Evolutionary conservation across 1,140 invertebrate genomes (phyloP).

Genomic region (Sipha flava): DNA sequence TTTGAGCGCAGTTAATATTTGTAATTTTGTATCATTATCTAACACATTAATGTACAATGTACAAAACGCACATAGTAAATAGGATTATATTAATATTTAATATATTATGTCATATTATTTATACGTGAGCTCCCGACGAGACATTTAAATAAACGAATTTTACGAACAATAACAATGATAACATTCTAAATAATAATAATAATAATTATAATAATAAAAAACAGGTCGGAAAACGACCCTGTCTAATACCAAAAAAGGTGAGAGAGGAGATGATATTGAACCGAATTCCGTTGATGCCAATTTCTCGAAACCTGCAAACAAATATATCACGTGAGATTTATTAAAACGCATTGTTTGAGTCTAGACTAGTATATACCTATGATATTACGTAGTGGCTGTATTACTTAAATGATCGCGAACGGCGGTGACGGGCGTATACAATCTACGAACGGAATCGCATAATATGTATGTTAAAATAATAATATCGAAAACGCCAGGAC

Average conservation of each 20-base stretch:
- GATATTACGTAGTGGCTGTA: too few relatives aligned
- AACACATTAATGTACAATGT: too few relatives aligned
- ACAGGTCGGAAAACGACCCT: slow-evolving; percentile 9
- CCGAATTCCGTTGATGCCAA: neutral
- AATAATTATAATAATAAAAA: neutral
- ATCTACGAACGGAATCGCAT: too few relatives aligned
- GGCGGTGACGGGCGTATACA: too few relatives aligned
- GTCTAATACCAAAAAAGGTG: slow-evolving; percentile 12
- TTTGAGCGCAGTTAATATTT: neutral
- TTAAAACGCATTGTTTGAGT: too few relatives aligned
- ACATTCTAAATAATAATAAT: slow-evolving; percentile 19
- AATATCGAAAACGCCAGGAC: too few relatives aligned
- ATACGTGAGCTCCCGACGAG: neutral
- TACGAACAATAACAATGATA: slow-evolving; percentile 6
- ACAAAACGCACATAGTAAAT: too few relatives aligned
- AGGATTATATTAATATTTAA: neutral
- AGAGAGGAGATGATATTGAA: slow-evolving; percentile 15
- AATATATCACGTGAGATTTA: neutral
- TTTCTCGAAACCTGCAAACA: slow-evolving; percentile 6
- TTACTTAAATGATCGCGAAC: too few relatives aligned
- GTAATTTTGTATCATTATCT: too few relatives aligned
- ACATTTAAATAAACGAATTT: slow-evolving; percentile 1
- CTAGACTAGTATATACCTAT: too few relatives aligned
- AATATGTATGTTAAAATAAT: too few relatives aligned
- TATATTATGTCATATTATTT: neutral